phyloP scores from a whole-genome alignment of 2,888 invertebrate genomes.

The Nesidiocoris tenuis region DNA sequence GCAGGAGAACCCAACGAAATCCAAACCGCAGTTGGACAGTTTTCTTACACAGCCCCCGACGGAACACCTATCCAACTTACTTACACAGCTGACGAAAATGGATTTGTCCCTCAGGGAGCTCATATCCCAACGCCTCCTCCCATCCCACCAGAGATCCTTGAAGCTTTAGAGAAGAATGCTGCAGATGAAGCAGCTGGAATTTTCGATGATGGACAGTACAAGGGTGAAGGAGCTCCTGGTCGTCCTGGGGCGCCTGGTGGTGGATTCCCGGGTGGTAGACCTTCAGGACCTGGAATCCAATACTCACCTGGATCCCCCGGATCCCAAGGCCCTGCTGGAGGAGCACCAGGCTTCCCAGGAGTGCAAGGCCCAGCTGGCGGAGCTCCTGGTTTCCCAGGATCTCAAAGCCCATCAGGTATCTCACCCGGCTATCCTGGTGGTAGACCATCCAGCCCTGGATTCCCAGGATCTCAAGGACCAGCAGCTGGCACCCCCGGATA shows the following conservation, averaged over 20 bases:
- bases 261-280: conserved; percentile 9
- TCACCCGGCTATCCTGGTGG: neutral
- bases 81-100: conserved; percentile 69
- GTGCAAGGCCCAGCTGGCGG: neutral
- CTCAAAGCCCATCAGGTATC: too few species aligned
- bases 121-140: conserved; percentile 56
- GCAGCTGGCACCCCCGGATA: conserved; percentile 3
- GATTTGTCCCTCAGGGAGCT: conserved; percentile 64
- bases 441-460: neutral
- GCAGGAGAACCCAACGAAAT: conserved; percentile 55
- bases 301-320: conserved; percentile 1
- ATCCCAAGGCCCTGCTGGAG: neutral
- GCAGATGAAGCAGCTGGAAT: conserved; percentile 59
- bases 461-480: neutral
- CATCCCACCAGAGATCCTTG: conserved; percentile 55
- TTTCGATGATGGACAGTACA: conserved; percentile 58
- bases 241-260: neutral
- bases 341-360: conserved; percentile 20
- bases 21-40: conserved; percentile 69
- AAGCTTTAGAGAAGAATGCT: conserved; percentile 57
- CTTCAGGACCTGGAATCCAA: neutral
- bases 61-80: conserved; percentile 62
- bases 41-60: conserved; percentile 69
- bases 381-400: neutral
- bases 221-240: conserved; percentile 55